Conservation (phyloP, 2,888 invertebrate genomes). For the Eupithecia inturbata region DNA sequence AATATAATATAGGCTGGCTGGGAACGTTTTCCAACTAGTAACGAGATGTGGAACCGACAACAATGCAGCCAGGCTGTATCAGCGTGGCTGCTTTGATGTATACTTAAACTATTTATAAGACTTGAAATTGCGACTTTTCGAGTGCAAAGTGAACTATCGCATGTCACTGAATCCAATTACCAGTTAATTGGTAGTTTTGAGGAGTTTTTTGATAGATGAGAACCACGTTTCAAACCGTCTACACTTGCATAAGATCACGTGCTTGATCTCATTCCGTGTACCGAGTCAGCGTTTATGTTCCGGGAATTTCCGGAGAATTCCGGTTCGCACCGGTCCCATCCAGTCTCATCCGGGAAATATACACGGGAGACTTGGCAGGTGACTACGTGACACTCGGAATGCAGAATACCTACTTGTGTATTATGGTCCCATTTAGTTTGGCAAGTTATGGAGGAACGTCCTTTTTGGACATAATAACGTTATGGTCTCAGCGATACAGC, state of each 20-base stretch:
- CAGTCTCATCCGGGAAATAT: constrained; percentile 44
- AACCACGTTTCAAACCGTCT: not conserved
- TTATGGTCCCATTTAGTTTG: not conserved
- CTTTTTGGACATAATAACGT: not conserved
- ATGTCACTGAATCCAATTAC: no score
- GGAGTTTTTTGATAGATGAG: not conserved
- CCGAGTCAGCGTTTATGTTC: constrained; percentile 50
- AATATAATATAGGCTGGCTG: no score
- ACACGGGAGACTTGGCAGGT: constrained; percentile 44
- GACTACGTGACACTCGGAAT: constrained; percentile 47
- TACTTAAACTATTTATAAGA: not conserved
- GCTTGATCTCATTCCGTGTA: constrained; percentile 45
- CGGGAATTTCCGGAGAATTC: constrained; percentile 55
- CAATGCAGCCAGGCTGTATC: no score
- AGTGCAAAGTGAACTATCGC: no score
- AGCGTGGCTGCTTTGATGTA: no score
- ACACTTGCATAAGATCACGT: constrained; percentile 35
- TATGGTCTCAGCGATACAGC: not conserved
- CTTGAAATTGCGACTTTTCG: not conserved
- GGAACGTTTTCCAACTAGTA: no score
- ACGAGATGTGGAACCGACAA: no score
- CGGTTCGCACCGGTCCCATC: constrained; percentile 40
- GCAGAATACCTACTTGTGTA: not conserved
- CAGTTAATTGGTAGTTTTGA: not conserved
- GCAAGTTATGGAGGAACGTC: not conserved